Evolutionary conservation across 2,113 vertebrate genomes (phyloP).

Genomic region (Pluvialis apricaria): DNA sequence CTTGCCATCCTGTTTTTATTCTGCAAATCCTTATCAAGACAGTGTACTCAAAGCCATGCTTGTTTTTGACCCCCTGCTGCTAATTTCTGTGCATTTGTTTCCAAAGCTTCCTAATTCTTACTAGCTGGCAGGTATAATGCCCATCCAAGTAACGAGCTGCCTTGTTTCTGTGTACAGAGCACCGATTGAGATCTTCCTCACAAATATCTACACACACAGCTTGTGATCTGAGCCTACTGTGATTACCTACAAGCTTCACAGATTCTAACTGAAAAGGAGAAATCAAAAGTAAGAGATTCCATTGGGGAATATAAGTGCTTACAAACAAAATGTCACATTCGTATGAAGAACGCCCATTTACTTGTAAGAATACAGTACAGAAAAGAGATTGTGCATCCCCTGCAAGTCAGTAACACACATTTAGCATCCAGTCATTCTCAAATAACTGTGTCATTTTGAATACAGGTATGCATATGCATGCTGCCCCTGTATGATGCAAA

Average conservation of each 20-base stretch:
- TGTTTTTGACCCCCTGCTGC: not conserved
- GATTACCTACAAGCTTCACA: not conserved
- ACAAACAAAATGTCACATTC: not conserved
- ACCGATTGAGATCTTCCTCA: conserved; percentile 38
- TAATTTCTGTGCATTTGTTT: conserved; percentile 40
- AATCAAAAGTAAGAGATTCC: not conserved
- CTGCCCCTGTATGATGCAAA: not conserved
- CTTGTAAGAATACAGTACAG: not conserved
- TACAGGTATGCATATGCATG: not conserved
- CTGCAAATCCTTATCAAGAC: conserved; percentile 34
- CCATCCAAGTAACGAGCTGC: not conserved
- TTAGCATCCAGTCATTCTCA: not conserved
- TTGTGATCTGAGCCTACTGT: not conserved
- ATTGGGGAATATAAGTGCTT: not conserved
- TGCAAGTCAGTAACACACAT: not conserved
- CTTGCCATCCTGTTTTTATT: conserved; percentile 10
- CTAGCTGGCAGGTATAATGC: conserved; percentile 43
- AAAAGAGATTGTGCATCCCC: not conserved
- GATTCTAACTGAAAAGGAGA: not conserved
- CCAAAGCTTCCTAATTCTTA: conserved; percentile 48
- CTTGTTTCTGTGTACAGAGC: conserved; percentile 1
- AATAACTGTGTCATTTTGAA: not conserved
- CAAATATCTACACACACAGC: not conserved
- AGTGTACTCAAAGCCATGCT: not conserved
- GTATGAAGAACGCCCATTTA: not conserved